phyloP scores from a whole-genome alignment of 2,888 invertebrate species.

The Leptinotarsa juncta region DNA sequence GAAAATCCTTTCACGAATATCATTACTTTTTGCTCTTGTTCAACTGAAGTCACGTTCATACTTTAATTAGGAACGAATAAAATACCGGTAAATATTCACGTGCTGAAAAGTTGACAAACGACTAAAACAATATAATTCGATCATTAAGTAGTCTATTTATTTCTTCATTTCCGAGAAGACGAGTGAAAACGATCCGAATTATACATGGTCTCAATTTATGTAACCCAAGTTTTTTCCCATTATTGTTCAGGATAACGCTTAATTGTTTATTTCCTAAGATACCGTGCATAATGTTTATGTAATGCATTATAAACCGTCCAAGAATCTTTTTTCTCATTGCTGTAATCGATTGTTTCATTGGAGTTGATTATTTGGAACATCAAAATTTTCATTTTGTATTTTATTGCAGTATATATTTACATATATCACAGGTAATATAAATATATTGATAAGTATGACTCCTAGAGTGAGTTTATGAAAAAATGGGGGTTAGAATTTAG shows the following conservation, averaged over 20 bases:
- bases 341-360: neutral
- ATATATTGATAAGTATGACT: too few relatives aligned
- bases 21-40: neutral
- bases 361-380: neutral
- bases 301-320: neutral
- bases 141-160: neutral
- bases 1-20: neutral
- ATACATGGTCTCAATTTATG: slow-evolving; percentile 24
- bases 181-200: slow-evolving; percentile 24
- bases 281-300: slow-evolving; percentile 11
- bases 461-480: too few relatives aligned
- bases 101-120: slow-evolving; percentile 16
- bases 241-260: slow-evolving; percentile 23
- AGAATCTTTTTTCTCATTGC: neutral
- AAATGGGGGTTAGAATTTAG: too few relatives aligned
- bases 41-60: slow-evolving; percentile 10
- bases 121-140: neutral
- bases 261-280: slow-evolving; percentile 25
- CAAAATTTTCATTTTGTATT: too few relatives aligned
- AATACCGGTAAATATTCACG: slow-evolving; percentile 14
- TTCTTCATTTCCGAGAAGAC: slow-evolving; percentile 17
- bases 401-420: too few relatives aligned
- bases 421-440: neutral
- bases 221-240: slow-evolving; percentile 26
- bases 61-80: neutral